Evolutionary conservation across 2,797 vertebrate species (phyloP).

Genomic region (Danio kyathit): DNA sequence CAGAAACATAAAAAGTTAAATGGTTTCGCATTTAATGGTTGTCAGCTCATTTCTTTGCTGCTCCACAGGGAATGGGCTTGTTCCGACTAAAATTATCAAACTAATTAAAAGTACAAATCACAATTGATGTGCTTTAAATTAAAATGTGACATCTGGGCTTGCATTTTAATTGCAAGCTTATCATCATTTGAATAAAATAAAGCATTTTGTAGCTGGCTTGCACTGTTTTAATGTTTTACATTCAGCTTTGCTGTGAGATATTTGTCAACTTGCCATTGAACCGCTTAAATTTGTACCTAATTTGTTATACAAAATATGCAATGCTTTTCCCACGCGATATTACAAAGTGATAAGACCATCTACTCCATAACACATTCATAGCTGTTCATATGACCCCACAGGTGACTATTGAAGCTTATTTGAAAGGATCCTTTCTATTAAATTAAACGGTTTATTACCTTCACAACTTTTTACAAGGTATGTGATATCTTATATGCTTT

Average conservation of each 20-base stretch:
- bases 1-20: background rate
- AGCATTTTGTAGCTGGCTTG: background rate
- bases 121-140: slow-evolving; percentile 14
- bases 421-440: background rate
- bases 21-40: slow-evolving; percentile 33
- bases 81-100: background rate
- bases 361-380: background rate
- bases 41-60: background rate
- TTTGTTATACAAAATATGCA: slow-evolving; percentile 4
- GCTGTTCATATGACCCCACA: background rate
- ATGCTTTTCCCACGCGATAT: background rate
- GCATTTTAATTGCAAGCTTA: background rate
- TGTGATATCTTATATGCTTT: background rate
- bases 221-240: background rate
- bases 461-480: background rate
- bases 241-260: background rate
- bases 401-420: background rate
- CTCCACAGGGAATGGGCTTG: background rate
- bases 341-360: background rate
- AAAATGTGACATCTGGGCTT: slow-evolving; percentile 33
- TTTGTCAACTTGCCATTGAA: background rate
- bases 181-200: slow-evolving; percentile 6
- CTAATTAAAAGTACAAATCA: slow-evolving; percentile 21
- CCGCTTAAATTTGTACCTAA: background rate
- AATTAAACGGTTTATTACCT: background rate